Base-by-base conservation (phyloP, 2,797 vertebrate genomes). In the Alca torda region DNA sequence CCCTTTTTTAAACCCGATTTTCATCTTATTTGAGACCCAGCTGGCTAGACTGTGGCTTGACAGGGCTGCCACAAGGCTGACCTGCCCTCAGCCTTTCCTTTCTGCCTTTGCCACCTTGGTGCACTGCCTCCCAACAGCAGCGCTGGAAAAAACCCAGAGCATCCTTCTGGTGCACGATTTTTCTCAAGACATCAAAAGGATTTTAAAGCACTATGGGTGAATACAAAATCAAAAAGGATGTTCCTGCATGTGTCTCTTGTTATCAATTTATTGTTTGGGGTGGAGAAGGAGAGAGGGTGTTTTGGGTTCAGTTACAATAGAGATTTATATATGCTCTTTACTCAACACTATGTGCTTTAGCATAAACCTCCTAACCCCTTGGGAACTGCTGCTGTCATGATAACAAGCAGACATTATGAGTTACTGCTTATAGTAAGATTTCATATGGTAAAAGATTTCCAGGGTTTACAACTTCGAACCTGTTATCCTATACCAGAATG, bases 391-490 rank as follows among this genome's bases (percentile, higher is more conserved):
- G 28, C 65, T 78, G 54, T 61, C 70, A 43, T 65, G 69, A 95
- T 89, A 84, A 91, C n/a, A 85, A 81, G 72, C 33, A 88, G 68
- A 88, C n/a, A 78, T 91, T 75, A 57, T 33, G 68, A 73, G 81
- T 96, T 97, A 97, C 93, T 96, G 91, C 90, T 94, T 78, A 28
- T 65, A 94, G 91, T 96, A 97, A 69, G 91, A 74, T 88, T 57
- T 97, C 48, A 80, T 53, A 45, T 88, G 54, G 98, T 98, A 95
- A 98, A 98, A 98, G 74, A 97, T 98, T 98, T 96, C 95, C 88
- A 98, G 94, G 41, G 70, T 98, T 98, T 98, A 98, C 60, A 94
- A 54, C 97, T 97, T 98, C 97, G 98, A 98, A 98, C 98, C 95
- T 93, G 91, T 97, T 98, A 94, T 89, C 95, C 94, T 78, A 37